These are phyloP conservation scores for Tympanoctomys barrerae DNA, from an alignment of 2,797 vertebrate genomes.

Conservation along the genomic window DNA sequence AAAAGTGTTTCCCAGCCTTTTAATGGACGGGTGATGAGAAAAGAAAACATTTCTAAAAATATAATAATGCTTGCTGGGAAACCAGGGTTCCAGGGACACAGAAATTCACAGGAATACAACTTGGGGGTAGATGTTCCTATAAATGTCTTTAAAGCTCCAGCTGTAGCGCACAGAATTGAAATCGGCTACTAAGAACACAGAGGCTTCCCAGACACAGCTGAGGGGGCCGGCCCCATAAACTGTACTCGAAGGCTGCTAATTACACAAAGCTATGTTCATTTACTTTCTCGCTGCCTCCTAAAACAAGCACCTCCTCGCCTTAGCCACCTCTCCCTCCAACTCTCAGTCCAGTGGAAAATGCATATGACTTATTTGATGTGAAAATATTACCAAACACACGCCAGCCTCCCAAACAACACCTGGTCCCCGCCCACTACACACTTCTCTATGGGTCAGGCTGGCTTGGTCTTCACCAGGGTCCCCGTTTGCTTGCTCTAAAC, in stretches of 20 bases:
- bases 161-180: slow-evolving; percentile 53
- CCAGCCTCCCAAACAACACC: background rate
- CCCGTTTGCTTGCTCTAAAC: background rate
- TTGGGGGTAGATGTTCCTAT: slow-evolving; percentile 60
- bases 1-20: background rate
- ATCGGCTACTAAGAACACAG: background rate
- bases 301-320: background rate
- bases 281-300: background rate
- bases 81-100: background rate
- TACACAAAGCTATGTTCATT: background rate
- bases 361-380: background rate
- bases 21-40: slow-evolving; percentile 30
- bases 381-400: background rate
- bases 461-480: background rate
- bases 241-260: background rate
- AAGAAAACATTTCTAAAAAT: slow-evolving; percentile 75
- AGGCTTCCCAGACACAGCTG: background rate
- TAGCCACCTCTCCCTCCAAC: background rate
- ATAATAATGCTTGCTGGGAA: slow-evolving; percentile 57
- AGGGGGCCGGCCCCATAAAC: background rate
- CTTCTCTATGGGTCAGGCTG: background rate
- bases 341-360: background rate
- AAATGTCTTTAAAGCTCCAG: slow-evolving; percentile 32
- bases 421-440: background rate
- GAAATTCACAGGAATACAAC: slow-evolving; percentile 51